Evolutionary conservation across 2,888 invertebrate genomes (phyloP).

Genomic region (Strigamia crassipes): DNA sequence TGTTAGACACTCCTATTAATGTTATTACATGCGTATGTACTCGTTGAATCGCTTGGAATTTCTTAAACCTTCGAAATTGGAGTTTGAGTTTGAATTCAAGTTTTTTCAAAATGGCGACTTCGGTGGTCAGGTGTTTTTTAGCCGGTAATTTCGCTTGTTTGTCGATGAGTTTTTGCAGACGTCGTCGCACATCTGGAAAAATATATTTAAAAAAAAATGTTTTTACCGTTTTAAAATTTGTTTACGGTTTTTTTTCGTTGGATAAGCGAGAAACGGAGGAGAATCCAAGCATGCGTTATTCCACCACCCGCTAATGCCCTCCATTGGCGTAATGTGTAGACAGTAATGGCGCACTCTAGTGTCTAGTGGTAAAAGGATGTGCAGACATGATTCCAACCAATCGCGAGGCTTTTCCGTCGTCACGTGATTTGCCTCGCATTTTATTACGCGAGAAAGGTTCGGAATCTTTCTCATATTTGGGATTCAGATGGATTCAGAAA

Average conservation of each 20-base stretch:
- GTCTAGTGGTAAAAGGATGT: too few species aligned
- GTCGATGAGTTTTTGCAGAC: background rate
- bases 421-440: too few species aligned
- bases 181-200: background rate
- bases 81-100: background rate
- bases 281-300: background rate
- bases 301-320: background rate
- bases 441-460: too few species aligned
- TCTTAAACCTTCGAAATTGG: background rate
- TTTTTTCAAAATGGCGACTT: background rate
- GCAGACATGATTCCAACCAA: too few species aligned
- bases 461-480: too few species aligned
- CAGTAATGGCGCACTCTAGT: too few species aligned
- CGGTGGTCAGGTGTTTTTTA: background rate
- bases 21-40: background rate
- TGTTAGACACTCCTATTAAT: background rate
- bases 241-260: background rate
- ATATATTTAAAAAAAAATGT: background rate
- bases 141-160: background rate
- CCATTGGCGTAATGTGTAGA: background rate
- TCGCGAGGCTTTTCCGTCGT: too few species aligned
- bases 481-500: too few species aligned
- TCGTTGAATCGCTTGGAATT: background rate
- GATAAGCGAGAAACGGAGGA: constrained; percentile 15
- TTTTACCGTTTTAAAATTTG: background rate